phyloP scores from a whole-genome alignment of 2,888 invertebrate species.

The Nemurella pictetii region DNA sequence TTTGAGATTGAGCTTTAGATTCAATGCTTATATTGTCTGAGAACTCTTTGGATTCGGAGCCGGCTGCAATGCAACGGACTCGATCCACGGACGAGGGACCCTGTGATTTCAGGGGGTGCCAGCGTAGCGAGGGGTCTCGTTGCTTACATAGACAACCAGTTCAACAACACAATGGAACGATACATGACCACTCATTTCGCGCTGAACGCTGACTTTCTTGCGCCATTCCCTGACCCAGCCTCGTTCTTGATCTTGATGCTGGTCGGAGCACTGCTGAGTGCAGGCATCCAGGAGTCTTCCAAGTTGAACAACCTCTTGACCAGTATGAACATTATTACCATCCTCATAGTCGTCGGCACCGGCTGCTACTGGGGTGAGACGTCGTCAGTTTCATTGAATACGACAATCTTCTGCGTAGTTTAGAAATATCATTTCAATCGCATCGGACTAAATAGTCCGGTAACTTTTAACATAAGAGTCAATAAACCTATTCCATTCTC shows the following conservation, averaged over 20 bases:
- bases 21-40: no score
- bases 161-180: slow-evolving; percentile 62
- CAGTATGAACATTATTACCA: slow-evolving; percentile 79
- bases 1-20: no score
- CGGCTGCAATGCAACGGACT: no score
- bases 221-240: slow-evolving; percentile 71
- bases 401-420: no score
- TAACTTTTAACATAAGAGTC: no score
- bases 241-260: slow-evolving; percentile 66
- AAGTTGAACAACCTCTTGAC: slow-evolving; percentile 91
- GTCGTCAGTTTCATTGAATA: neutral
- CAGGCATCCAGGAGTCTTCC: slow-evolving; percentile 81
- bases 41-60: no score
- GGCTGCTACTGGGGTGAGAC: slow-evolving; percentile 78
- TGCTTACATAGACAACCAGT: slow-evolving; percentile 69
- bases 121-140: slow-evolving; percentile 75
- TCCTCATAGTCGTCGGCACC: slow-evolving; percentile 77
- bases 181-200: slow-evolving; percentile 60
- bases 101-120: slow-evolving; percentile 75
- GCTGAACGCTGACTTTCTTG: slow-evolving; percentile 63
- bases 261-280: slow-evolving; percentile 55
- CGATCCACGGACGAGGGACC: no score
- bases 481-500: no score
- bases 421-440: no score
- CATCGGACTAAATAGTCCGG: no score